Conservation (phyloP, 2,888 invertebrate species). For the Callyntrura sp. region DNA sequence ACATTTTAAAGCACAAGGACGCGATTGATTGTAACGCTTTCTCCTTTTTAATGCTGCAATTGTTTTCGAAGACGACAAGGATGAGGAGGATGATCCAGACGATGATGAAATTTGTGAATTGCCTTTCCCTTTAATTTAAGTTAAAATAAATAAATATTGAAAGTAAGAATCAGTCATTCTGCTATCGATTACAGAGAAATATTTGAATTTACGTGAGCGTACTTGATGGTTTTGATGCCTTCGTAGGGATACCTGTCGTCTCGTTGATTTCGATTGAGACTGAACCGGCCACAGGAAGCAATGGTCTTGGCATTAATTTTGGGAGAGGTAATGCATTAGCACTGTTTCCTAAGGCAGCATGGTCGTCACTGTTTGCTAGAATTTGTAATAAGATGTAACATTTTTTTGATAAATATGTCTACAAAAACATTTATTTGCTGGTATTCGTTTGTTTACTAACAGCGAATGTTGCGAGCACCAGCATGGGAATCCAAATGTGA, state of each 20-base stretch:
- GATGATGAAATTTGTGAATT: background rate
- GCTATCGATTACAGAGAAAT: too few relatives aligned
- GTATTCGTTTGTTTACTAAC: slow-evolving; percentile 7
- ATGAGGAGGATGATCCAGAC: slow-evolving; percentile 15
- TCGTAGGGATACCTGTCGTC: background rate
- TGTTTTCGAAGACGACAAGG: background rate
- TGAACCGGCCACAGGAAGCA: slow-evolving; percentile 1
- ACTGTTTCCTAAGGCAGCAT: slow-evolving; percentile 44
- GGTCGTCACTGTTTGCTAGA: slow-evolving; percentile 68
- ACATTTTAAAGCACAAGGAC: slow-evolving; percentile 66
- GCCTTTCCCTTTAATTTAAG: background rate
- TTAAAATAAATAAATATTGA: too few relatives aligned
- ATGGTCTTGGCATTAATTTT: slow-evolving; percentile 66
- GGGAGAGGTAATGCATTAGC: slow-evolving; percentile 58
- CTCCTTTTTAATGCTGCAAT: slow-evolving; percentile 55
- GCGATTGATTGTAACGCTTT: slow-evolving; percentile 62
- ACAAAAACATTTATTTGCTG: too few relatives aligned
- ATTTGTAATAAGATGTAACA: background rate
- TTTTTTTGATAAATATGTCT: too few relatives aligned
- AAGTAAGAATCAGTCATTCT: too few relatives aligned
- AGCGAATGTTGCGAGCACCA: slow-evolving; percentile 63
- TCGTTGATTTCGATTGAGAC: background rate
- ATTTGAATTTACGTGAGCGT: background rate
- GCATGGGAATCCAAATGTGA: slow-evolving; percentile 64
- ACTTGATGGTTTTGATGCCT: slow-evolving; percentile 16